Base-by-base conservation (phyloP, 2,797 vertebrate species). In the Leptoclinus maculatus region DNA sequence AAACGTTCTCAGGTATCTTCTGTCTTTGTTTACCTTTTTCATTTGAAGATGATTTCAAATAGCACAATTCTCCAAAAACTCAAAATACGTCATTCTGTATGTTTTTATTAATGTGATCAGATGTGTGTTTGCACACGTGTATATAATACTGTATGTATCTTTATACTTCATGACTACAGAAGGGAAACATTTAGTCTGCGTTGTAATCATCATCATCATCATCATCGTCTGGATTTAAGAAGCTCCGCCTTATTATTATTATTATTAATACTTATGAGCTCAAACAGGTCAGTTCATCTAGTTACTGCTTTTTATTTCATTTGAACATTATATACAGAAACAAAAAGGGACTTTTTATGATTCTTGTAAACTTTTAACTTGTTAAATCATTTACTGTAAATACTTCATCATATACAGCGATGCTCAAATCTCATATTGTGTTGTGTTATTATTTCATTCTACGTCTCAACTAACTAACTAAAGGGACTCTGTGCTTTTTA, bases 1-100 rank as follows among this genome's bases (percentile, higher is more conserved):
- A 45, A 16, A 19, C 16, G 17, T 17, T 45, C 89, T 93, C 89
- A 91, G 90, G 90, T 79, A 76, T 85, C 57, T 82, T 34, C 36
- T 70, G 23, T 72, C 32, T 57, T 58, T 51, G 29, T 69, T 74
- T 70, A 9, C 25, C 56, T 74, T 82, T 7, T 1, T 34, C 7
- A n/a, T 63, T 72, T 63, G 41, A 1, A 34, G 62, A 47, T 41
- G 0, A 19, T 45, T 53, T 41, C 8, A 43, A 25, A 58, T 19
- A 3, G 17, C 49, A 47, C 12, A 1, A 2, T 63, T 43, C 16
- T 45, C 43, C 43, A 5, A 16, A 34, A 21, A 57, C 7, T 32
- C 0, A 17, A 23, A 9, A 23, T 21, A n/a, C 5, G 34, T n/a
- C 43, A 23, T 34, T 43, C 6, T 53, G 39, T 63, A 29, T 49